These are phyloP conservation scores for Myrmecobius fasciatus DNA, from an alignment of 2,113 vertebrate species.

Conservation along the genomic window DNA sequence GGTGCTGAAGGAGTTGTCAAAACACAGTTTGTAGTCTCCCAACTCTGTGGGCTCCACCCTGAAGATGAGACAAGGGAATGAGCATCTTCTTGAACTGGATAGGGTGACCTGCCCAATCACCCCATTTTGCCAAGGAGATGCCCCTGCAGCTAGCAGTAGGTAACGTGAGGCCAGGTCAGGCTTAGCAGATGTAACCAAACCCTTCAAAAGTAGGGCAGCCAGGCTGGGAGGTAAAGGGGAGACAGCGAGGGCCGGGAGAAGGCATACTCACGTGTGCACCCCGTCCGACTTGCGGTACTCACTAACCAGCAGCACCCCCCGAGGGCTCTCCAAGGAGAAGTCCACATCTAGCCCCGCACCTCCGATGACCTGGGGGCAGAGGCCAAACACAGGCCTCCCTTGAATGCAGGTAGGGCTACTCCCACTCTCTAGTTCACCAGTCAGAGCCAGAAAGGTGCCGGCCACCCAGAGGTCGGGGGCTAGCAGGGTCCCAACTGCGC, in stretches of 20 bases:
- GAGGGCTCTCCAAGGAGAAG: slow-evolving; percentile 89
- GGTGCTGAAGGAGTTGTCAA: slow-evolving; percentile 94
- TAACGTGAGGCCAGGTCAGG: not conserved
- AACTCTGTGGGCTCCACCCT: slow-evolving; percentile 91
- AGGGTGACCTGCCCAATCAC: not conserved
- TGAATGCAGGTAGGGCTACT: not conserved
- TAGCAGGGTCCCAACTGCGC: not conserved
- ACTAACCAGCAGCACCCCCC: slow-evolving; percentile 81
- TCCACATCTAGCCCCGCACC: slow-evolving; percentile 94
- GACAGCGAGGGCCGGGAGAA: not conserved
- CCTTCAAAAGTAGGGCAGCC: not conserved
- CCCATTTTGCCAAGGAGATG: not conserved
- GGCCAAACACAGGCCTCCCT: slow-evolving; percentile 60
- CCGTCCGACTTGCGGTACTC: slow-evolving; percentile 90
- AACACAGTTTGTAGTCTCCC: slow-evolving; percentile 94
- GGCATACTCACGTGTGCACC: slow-evolving; percentile 89
- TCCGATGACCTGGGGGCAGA: slow-evolving; percentile 88
- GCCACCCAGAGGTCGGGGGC: not conserved
- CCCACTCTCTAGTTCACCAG: not conserved
- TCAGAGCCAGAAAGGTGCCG: not conserved
- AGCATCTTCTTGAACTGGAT: not conserved
- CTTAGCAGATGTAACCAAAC: not conserved
- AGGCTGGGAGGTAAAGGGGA: slow-evolving; percentile 43
- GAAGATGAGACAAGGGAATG: not conserved
- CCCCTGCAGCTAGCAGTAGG: not conserved